These are phyloP conservation scores for Axea sp. DNA, from an alignment of 2,888 invertebrate species.

Conservation along the genomic window DNA sequence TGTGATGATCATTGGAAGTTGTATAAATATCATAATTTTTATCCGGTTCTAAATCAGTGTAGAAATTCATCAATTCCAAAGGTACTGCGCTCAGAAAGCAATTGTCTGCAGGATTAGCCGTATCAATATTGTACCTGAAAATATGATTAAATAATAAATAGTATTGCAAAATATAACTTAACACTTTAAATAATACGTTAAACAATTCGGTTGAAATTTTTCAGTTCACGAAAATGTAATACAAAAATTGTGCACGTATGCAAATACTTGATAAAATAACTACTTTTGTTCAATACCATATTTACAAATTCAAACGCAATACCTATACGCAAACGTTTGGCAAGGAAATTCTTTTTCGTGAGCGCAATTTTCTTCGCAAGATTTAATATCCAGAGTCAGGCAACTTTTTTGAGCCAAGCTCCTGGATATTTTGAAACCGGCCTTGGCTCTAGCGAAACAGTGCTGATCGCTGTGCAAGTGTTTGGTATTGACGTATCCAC, in stretches of 20 bases:
- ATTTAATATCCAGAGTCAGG: slow-evolving; percentile 85
- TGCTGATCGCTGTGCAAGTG: slow-evolving; percentile 77
- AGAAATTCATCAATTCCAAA: slow-evolving; percentile 85
- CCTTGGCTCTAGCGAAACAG: slow-evolving; percentile 87
- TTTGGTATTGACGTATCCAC: slow-evolving; percentile 34
- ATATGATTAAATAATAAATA: no score
- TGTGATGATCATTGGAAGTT: slow-evolving; percentile 80
- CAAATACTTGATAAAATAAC: no score
- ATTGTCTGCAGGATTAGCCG: slow-evolving; percentile 84
- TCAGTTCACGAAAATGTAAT: no score
- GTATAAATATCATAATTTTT: slow-evolving; percentile 90
- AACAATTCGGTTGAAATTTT: no score
- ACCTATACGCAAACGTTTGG: slow-evolving; percentile 89
- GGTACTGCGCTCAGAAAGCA: slow-evolving; percentile 88
- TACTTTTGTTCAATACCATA: no score
- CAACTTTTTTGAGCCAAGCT: slow-evolving; percentile 84
- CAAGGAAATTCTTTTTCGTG: slow-evolving; percentile 86
- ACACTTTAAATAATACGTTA: no score
- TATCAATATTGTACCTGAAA: slow-evolving; percentile 80
- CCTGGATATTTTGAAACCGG: slow-evolving; percentile 87
- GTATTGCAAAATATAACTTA: no score
- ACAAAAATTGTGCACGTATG: no score
- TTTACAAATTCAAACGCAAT: no score
- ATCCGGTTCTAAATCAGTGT: slow-evolving; percentile 86
- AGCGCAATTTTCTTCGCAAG: slow-evolving; percentile 88